Evolutionary conservation across 2,797 vertebrate genomes (phyloP).

Genomic region (Chaenodraco wilsoni): DNA sequence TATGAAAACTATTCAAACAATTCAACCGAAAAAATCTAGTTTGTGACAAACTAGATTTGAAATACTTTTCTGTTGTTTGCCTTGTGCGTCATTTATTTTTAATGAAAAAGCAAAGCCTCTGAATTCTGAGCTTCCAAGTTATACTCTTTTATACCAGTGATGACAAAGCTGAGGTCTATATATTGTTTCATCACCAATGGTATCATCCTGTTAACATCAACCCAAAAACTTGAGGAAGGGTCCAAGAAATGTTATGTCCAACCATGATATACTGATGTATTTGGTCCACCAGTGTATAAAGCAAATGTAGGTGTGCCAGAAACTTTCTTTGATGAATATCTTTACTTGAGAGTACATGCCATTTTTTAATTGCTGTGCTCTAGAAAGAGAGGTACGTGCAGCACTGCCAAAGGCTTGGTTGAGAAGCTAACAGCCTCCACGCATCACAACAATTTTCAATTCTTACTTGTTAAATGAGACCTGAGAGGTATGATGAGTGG

Average conservation of each 20-base stretch:
- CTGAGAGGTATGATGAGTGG: conserved; percentile 66
- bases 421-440: conserved; percentile 62
- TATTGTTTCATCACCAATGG: background rate
- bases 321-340: conserved; percentile 23
- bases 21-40: background rate
- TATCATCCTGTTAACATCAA: background rate
- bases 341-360: conserved; percentile 22
- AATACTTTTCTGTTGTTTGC: background rate
- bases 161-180: background rate
- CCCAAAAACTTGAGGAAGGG: background rate
- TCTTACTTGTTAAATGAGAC: conserved; percentile 69
- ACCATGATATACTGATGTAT: background rate
- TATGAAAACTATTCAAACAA: background rate
- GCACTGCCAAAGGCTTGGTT: conserved; percentile 54
- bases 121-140: background rate
- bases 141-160: background rate
- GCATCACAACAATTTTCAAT: conserved; percentile 59
- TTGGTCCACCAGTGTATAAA: background rate
- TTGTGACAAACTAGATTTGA: background rate
- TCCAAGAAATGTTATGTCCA: background rate
- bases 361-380: conserved; percentile 52
- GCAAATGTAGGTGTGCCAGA: background rate
- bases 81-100: background rate
- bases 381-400: conserved; percentile 39
- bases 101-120: background rate